Evolutionary conservation across 1,140 invertebrate species (phyloP), one percentile per base, ranked within the genome.

Genomic region (Gonatopus flavifemur): DNA sequence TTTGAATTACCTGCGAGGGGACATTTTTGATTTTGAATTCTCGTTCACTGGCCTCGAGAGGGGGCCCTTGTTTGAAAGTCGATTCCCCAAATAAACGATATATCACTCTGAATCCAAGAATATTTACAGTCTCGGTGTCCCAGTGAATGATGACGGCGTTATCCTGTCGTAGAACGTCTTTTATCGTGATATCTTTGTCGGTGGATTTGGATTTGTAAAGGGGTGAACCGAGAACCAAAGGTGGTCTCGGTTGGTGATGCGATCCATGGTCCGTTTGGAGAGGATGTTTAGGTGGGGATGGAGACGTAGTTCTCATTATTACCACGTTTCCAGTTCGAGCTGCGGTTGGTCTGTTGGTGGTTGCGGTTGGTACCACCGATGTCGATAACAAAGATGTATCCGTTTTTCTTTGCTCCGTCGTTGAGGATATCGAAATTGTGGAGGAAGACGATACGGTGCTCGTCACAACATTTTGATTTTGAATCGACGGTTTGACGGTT

Each of bases 11-110:
- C 81, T 91, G 89, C 3, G 87, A 83, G 1, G 93, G 93, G 39
- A 95, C 90, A 67, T 93, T 94, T 75, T 92, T 93, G 36, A 94
- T 93, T 74, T 90, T 93, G 64, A 94, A 94, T 73, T 94, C 90
- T 55, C 91, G 77, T 73, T 94, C 90, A 51, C 88, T 91, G 1
- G 90, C 86, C 70, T 93, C 90, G 25, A 96, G 74, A 1, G 90
- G 89, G 15, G 91, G 90, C 1, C 91, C 91, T 66, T 91, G 88
- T 57, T 94, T 92, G 71, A 95, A 96, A 49, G 83, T 88, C 58
- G 89, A 88, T 58, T 94, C 92, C 1, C 93, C 93, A 64, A 96
- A 96, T 9, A 94, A 75, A 40, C 93, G 74, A 69, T 95, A 95
- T 7, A 95, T 89, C 7, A 95, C 91, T 40, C 91, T 81, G 64